phyloP scores from a whole-genome alignment of 2,888 invertebrate genomes.

The Boloria selene region DNA sequence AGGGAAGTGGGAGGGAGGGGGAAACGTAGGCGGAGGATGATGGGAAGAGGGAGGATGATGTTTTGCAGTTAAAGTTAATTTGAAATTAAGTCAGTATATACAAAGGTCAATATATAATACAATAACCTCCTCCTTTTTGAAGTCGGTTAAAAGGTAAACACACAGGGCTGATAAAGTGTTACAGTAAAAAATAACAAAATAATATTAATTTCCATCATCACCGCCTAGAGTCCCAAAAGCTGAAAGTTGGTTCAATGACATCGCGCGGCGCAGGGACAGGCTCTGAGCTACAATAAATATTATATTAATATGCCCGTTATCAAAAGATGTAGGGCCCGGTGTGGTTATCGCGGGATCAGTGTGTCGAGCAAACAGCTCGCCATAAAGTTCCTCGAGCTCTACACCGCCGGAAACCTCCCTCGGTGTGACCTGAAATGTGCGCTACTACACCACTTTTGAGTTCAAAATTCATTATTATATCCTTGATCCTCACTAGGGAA shows the following conservation, averaged over 20 bases:
- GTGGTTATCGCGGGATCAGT: slow-evolving; percentile 50
- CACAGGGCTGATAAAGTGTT: too few relatives aligned
- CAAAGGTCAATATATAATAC: too few relatives aligned
- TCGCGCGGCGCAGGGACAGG: slow-evolving; percentile 9
- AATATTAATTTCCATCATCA: not conserved
- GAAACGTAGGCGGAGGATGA: too few relatives aligned
- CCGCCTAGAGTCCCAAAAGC: not conserved
- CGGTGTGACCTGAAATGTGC: slow-evolving; percentile 16
- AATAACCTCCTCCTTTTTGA: too few relatives aligned
- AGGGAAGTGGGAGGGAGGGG: too few relatives aligned
- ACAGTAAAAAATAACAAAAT: too few relatives aligned
- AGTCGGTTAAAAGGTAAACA: too few relatives aligned
- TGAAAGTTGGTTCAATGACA: slow-evolving; percentile 27
- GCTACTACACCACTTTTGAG: slow-evolving; percentile 28
- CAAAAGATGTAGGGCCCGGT: slow-evolving; percentile 48
- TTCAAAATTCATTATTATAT: slow-evolving; percentile 20
- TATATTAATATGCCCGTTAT: slow-evolving; percentile 51
- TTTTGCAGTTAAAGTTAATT: too few relatives aligned
- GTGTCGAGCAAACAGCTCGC: slow-evolving; percentile 50
- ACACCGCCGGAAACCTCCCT: slow-evolving; percentile 34
- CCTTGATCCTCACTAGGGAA: slow-evolving; percentile 7
- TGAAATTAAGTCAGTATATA: too few relatives aligned
- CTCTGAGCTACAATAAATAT: slow-evolving; percentile 43
- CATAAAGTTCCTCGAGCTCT: slow-evolving; percentile 40
- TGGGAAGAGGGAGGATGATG: too few relatives aligned